Conservation (phyloP, 2,797 vertebrate genomes). For the Scleropages formosus region DNA sequence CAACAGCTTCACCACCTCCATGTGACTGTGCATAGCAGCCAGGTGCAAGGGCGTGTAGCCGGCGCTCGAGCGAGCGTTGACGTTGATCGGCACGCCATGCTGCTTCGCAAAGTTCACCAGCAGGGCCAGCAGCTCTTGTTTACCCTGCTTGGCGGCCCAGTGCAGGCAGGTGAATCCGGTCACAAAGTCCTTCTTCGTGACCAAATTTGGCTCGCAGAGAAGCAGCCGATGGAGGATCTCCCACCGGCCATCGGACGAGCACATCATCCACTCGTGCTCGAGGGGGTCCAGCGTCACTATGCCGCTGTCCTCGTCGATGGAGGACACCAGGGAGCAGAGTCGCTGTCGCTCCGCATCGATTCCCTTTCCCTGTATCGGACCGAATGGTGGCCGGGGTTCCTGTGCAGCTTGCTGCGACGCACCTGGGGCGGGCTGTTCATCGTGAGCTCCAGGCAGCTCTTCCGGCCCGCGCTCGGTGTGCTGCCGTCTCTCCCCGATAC, state of each 20-base stretch:
- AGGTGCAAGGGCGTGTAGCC: slow-evolving; percentile 92
- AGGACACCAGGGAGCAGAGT: slow-evolving; percentile 78
- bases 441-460: slow-evolving; percentile 61
- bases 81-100: slow-evolving; percentile 67
- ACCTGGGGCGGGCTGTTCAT: slow-evolving; percentile 74
- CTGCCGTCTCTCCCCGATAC: slow-evolving; percentile 38
- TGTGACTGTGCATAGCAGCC: slow-evolving; percentile 85
- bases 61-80: slow-evolving; percentile 76
- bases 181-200: slow-evolving; percentile 83
- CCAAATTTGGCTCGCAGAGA: slow-evolving; percentile 69
- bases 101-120: slow-evolving; percentile 76
- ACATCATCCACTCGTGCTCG: slow-evolving; percentile 95
- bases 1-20: slow-evolving; percentile 89
- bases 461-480: slow-evolving; percentile 58
- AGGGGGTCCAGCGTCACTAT: slow-evolving; percentile 78
- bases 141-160: slow-evolving; percentile 90
- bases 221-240: slow-evolving; percentile 72
- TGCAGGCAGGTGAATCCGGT: slow-evolving; percentile 91
- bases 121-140: slow-evolving; percentile 79
- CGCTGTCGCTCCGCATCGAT: slow-evolving; percentile 60
- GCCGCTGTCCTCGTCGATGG: slow-evolving; percentile 75
- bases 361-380: slow-evolving; percentile 44
- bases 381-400: slow-evolving; percentile 30
- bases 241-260: slow-evolving; percentile 82
- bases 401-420: slow-evolving; percentile 54